Evolutionary conservation across 2,113 vertebrate species (phyloP), one percentile per base, ranked within the genome.

Genomic region (Lipophrys pholis): DNA sequence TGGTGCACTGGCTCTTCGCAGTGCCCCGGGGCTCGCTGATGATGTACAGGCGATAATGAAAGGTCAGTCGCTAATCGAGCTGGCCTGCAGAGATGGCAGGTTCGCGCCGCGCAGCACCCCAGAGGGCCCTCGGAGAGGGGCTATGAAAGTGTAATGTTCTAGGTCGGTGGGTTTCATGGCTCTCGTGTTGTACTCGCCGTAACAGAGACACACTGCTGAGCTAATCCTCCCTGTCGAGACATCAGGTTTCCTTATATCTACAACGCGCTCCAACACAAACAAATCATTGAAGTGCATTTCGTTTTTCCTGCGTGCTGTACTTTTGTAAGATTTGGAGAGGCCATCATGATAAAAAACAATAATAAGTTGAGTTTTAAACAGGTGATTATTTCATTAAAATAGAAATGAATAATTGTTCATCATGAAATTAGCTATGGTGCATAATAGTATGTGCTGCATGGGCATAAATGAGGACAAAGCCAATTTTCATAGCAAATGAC

Each of bases 11-110:
- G 55, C 76, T 64, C 54, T 48, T 64, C 50, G 43, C 38, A 0
- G 61, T 59, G 59, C 78, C 75, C 70, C 16, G 42, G 40, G 76
- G 45, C 62, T 59, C 3, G 14, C 74, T 59, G 66, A 67, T 73
- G 76, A 76, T 67, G 66, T 67, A 43, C 68, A 62, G 75, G 36
- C 43, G 1, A 67, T 81, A 84, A 86, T 84, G 76, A 86, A 90
- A 89, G 82, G 89, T 87, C 83, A 84, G 86, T 3, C 12, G 1
- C 69, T 76, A 82, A 88, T 79, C 11, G 55, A 69, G 77, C 38
- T 4, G 42, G 51, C 59, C 82, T 36, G 57, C 60, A 52, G 73
- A 58, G 46, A 56, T 21, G 65, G 56, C 49, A 5, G 59, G 80
- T 82, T 71, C 39, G n/a, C 7, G 48, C n/a, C 78, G 69, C 48